Evolutionary conservation across 2,113 vertebrate genomes (phyloP).

Genomic region (Calonectris borealis): DNA sequence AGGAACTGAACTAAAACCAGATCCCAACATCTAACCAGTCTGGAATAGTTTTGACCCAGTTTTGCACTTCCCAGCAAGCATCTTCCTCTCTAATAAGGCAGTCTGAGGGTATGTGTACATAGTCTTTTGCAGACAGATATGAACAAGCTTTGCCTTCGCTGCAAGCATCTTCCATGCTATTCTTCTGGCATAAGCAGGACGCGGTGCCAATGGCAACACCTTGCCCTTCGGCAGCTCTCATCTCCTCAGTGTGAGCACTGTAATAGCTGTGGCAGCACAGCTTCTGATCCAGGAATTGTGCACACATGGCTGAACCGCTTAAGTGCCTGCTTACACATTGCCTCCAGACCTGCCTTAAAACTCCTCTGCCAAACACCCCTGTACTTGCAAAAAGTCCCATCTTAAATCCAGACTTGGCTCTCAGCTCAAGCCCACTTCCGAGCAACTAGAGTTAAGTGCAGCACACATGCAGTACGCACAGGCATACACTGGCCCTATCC

Average conservation of each 20-base stretch:
- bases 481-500: background rate
- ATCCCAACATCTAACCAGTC: background rate
- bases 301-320: background rate
- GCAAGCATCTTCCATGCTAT: background rate
- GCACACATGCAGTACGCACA: fast-evolving
- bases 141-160: background rate
- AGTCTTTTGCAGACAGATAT: background rate
- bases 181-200: background rate
- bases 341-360: background rate
- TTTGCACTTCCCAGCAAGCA: background rate
- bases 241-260: fast-evolving
- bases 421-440: background rate
- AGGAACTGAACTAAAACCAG: background rate
- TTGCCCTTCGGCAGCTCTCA: background rate
- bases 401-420: background rate
- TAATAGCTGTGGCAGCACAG: background rate
- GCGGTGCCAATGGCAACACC: background rate
- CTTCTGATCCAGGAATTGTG: background rate
- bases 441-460: fast-evolving
- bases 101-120: background rate
- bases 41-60: background rate
- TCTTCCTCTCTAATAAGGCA: background rate
- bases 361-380: background rate
- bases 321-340: background rate
- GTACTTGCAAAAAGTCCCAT: background rate